Evolutionary conservation across 23 tunicate species (phyloP).

Genomic region (Ciona savignyi): DNA sequence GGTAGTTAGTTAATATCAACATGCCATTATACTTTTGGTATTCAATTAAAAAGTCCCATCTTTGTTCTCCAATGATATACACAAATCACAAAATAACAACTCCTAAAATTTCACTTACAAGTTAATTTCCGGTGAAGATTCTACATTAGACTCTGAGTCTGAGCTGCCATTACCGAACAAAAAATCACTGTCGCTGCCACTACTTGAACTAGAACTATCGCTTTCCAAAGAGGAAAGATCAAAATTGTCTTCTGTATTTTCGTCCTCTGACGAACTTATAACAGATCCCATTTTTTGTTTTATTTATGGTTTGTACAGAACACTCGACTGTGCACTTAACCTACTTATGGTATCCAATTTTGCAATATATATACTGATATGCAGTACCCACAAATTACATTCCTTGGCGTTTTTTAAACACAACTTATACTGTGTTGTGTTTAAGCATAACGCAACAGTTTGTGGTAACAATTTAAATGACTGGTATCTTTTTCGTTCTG

Average conservation of each 20-base stretch:
- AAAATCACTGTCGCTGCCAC: slow-evolving; percentile 27
- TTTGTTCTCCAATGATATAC: background rate
- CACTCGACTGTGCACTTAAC: no score
- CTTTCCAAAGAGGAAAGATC: background rate
- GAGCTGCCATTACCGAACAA: slow-evolving; percentile 24
- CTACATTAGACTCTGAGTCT: slow-evolving; percentile 8
- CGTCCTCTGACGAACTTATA: slow-evolving; percentile 76
- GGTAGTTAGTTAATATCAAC: no score
- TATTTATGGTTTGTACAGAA: no score
- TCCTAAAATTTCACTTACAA: slow-evolving; percentile 10
- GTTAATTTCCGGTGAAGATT: slow-evolving; percentile 3
- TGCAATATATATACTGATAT: no score
- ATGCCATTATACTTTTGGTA: background rate
- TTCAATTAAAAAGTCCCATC: background rate
- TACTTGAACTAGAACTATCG: slow-evolving; percentile 13
- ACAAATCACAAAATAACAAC: background rate
- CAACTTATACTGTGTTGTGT: no score
- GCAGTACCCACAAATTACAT: no score
- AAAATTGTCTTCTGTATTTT: slow-evolving; percentile 4
- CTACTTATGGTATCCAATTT: no score
- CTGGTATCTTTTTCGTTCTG: no score
- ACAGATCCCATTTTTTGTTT: slow-evolving; percentile 72
- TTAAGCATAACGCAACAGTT: no score
- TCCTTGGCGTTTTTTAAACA: no score
- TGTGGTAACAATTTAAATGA: no score